Conservation (phyloP, 2,797 vertebrate genomes). For the Anolis apletophallus region DNA sequence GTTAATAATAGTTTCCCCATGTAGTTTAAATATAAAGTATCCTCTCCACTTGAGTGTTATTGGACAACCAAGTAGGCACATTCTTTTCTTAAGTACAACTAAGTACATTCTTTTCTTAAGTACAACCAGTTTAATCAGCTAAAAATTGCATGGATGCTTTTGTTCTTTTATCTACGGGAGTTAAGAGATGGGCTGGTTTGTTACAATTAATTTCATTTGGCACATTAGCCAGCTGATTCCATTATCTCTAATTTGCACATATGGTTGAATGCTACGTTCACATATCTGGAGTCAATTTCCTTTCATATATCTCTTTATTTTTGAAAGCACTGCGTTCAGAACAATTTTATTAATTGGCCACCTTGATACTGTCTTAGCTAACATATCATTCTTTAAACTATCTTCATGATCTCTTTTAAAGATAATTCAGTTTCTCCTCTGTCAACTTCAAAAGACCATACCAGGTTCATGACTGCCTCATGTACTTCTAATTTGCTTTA, state of each 20-base stretch:
- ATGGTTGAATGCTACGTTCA: fast-evolving
- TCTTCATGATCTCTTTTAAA: conserved; percentile 8
- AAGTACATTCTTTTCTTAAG: background rate
- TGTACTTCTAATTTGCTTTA: conserved; percentile 30
- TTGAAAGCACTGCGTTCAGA: background rate
- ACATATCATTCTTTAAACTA: conserved; percentile 20
- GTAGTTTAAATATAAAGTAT: conserved; percentile 17
- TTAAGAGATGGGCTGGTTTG: background rate
- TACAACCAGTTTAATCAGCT: conserved; percentile 22
- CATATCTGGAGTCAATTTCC: background rate
- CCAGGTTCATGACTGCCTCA: conserved; percentile 32
- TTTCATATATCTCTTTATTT: conserved; percentile 32
- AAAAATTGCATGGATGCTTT: background rate
- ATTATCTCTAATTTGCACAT: conserved; percentile 26
- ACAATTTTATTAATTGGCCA: conserved; percentile 34
- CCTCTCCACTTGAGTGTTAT: conserved; percentile 32
- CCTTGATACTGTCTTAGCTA: conserved; percentile 32
- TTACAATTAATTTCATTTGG: conserved; percentile 13
- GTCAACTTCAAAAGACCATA: conserved; percentile 21
- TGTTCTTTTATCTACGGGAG: conserved; percentile 10
- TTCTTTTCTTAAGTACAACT: conserved; percentile 19
- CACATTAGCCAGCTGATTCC: conserved; percentile 28
- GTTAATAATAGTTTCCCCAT: background rate
- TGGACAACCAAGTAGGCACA: conserved; percentile 1
- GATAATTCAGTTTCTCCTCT: background rate